phyloP scores from a whole-genome alignment of 2,113 vertebrate genomes.

The Tinamus guttatus region DNA sequence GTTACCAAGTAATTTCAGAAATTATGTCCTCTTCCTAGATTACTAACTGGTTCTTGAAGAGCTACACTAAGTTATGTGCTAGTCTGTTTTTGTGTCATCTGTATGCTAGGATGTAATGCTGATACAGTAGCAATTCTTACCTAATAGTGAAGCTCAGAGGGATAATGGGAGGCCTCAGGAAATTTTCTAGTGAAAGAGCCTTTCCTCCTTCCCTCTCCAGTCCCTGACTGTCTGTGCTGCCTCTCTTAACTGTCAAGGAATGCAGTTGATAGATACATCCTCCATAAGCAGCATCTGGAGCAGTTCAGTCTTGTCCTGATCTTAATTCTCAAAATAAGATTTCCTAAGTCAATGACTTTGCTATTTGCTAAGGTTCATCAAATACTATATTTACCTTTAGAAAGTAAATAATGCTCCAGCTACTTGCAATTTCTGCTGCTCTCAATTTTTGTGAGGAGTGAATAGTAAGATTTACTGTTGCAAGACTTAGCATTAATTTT shows the following conservation, averaged over 20 bases:
- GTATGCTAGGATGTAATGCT: neutral
- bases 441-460: neutral
- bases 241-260: rapidly evolving
- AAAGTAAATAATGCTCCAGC: no score
- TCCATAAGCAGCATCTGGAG: rapidly evolving
- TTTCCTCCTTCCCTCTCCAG: neutral
- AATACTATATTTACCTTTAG: neutral
- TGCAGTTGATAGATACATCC: rapidly evolving
- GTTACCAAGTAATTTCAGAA: rapidly evolving
- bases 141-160: neutral
- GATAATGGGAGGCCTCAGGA: neutral
- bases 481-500: neutral
- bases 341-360: rapidly evolving
- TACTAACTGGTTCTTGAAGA: neutral
- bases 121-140: rapidly evolving
- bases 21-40: rapidly evolving
- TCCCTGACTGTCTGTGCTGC: no score
- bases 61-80: neutral
- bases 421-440: neutral
- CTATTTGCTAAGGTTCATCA: rapidly evolving
- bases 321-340: rapidly evolving
- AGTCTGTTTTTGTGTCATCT: neutral
- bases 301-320: rapidly evolving
- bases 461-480: neutral
- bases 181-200: rapidly evolving